phyloP scores from a whole-genome alignment of 2,888 invertebrate species.

The Morpho helenor region DNA sequence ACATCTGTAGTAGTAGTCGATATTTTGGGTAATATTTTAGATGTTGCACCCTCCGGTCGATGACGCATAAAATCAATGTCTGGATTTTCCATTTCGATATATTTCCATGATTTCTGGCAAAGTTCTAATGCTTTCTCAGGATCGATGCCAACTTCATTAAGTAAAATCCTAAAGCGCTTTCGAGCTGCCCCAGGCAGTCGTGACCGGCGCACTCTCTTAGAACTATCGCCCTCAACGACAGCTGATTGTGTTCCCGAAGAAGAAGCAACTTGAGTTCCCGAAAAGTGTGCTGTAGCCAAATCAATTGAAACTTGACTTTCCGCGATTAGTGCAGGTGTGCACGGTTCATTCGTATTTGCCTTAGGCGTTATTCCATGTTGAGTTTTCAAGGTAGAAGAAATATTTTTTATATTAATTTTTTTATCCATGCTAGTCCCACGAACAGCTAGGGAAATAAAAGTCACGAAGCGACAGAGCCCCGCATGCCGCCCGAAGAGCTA shows the following conservation, averaged over 20 bases:
- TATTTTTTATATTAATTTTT: neutral
- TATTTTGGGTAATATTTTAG: neutral
- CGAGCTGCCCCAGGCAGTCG: too few relatives aligned
- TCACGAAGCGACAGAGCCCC: neutral
- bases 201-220: too few relatives aligned
- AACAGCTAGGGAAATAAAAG: neutral
- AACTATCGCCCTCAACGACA: too few relatives aligned
- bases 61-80: neutral
- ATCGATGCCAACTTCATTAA: too few relatives aligned
- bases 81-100: neutral
- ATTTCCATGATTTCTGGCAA: neutral
- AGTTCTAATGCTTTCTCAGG: neutral
- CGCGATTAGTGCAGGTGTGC: neutral
- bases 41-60: neutral
- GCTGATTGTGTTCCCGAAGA: too few relatives aligned
- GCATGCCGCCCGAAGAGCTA: neutral
- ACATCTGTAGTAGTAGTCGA: neutral
- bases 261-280: too few relatives aligned
- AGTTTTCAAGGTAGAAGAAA: neutral
- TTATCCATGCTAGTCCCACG: neutral
- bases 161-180: too few relatives aligned
- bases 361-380: neutral
- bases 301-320: too few relatives aligned
- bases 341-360: neutral
- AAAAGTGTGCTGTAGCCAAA: too few relatives aligned